These are phyloP conservation scores for Notamacropus eugenii DNA, from an alignment of 2,797 vertebrate species.

Conservation along the genomic window DNA sequence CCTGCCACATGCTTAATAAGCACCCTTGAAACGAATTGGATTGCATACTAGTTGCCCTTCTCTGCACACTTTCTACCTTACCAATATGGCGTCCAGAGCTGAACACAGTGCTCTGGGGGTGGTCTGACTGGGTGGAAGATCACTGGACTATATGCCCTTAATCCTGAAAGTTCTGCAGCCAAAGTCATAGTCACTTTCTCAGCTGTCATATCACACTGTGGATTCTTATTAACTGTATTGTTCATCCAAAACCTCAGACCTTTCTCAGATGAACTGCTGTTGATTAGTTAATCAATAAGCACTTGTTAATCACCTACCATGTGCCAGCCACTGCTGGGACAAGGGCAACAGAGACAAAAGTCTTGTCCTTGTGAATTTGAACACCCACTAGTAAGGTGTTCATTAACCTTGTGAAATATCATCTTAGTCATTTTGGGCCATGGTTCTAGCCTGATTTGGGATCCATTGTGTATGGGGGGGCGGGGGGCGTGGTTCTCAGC, in stretches of 20 bases:
- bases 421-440: background rate
- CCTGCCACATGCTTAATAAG: background rate
- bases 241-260: background rate
- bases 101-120: background rate
- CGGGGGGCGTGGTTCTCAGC: fast-evolving
- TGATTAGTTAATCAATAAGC: background rate
- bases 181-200: background rate
- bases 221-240: background rate
- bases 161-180: background rate
- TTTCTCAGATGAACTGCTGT: background rate
- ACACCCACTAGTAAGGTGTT: background rate
- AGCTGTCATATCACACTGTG: background rate
- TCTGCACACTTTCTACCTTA: background rate
- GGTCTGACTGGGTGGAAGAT: background rate
- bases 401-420: background rate
- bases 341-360: background rate
- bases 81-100: background rate
- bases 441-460: background rate
- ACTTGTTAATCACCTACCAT: background rate
- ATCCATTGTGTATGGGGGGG: background rate
- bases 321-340: background rate
- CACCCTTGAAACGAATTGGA: background rate
- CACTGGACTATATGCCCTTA: background rate
- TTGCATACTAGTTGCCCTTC: background rate
- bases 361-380: background rate